A percentile compares a stretch with the other conserved stretches of the same genome.
These are phyloP conservation scores for Octomys mimax DNA, from an alignment of 2,797 vertebrate species.

Conservation along the genomic window DNA sequence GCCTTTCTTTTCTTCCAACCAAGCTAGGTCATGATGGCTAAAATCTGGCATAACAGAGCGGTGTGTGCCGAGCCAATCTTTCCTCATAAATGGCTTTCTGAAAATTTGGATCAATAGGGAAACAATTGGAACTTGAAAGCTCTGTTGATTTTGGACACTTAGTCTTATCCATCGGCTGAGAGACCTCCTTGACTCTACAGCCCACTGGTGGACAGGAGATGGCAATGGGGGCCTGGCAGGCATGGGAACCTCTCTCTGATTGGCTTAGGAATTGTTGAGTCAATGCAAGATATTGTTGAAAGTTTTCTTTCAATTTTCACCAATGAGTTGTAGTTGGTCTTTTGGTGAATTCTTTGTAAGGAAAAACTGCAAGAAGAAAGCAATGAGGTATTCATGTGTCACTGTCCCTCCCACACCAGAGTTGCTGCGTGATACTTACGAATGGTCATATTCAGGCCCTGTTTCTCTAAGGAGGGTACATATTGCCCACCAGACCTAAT, in stretches of 20 bases:
- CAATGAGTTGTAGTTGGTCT: conserved; percentile 5
- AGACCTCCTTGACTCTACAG: conserved; percentile 62
- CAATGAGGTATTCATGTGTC: background rate
- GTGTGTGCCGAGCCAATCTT: conserved; percentile 91
- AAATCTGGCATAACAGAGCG: conserved; percentile 91
- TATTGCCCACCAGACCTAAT: conserved; percentile 29
- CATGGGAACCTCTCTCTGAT: conserved; percentile 62
- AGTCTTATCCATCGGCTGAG: conserved; percentile 68
- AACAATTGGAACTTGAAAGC: conserved; percentile 87
- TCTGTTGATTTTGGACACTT: conserved; percentile 80
- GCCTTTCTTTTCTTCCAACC: conserved; percentile 87
- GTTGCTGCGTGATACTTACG: background rate
- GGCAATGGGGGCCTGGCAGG: conserved; percentile 58
- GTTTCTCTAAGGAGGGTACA: background rate
- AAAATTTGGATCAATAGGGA: conserved; percentile 90
- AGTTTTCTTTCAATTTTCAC: background rate
- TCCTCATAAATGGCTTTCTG: conserved; percentile 90
- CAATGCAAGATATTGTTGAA: conserved; percentile 33
- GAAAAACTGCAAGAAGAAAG: conserved; percentile 23
- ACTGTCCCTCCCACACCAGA: background rate
- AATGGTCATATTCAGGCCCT: background rate
- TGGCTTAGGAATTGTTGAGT: conserved; percentile 56
- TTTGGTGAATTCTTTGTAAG: conserved; percentile 50
- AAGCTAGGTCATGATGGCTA: conserved; percentile 90
- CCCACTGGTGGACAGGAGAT: conserved; percentile 43